Evolutionary conservation across 30 jellyfish, hydroid and myxozoan genomes (phyloP).

Genomic region (Clytia hemisphaerica): DNA sequence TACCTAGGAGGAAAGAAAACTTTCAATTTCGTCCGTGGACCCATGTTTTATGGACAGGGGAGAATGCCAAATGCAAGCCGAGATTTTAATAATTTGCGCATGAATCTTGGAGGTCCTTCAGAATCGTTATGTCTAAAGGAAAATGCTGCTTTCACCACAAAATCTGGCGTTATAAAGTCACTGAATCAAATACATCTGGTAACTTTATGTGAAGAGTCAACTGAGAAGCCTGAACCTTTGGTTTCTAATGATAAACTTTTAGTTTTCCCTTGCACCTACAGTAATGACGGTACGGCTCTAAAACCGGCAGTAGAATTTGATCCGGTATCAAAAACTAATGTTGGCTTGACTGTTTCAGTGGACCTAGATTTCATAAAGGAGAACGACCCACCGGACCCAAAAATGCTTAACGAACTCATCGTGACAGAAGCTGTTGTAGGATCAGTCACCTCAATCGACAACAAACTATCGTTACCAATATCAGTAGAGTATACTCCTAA

Average conservation of each 20-base stretch:
- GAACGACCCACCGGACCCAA: not conserved
- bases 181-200: not conserved
- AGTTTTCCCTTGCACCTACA: constrained; percentile 18
- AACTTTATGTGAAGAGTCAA: no score
- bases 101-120: constrained; percentile 40
- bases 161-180: constrained; percentile 13
- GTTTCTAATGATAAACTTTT: not conserved
- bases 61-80: not conserved
- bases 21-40: constrained; percentile 6
- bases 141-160: constrained; percentile 17
- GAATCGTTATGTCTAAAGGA: constrained; percentile 15
- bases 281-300: constrained; percentile 35
- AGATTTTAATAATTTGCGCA: constrained; percentile 1
- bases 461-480: constrained; percentile 3
- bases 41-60: constrained; percentile 23
- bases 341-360: not conserved
- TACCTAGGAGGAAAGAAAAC: constrained; percentile 37
- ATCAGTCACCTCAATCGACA: constrained; percentile 19
- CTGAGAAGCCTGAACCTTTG: not conserved
- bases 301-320: no score
- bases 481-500: constrained; percentile 16
- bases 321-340: no score
- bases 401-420: constrained; percentile 1
- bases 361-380: constrained; percentile 13
- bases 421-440: constrained; percentile 23